phyloP scores from a whole-genome alignment of 2,113 vertebrate species.

The Geococcyx californianus region DNA sequence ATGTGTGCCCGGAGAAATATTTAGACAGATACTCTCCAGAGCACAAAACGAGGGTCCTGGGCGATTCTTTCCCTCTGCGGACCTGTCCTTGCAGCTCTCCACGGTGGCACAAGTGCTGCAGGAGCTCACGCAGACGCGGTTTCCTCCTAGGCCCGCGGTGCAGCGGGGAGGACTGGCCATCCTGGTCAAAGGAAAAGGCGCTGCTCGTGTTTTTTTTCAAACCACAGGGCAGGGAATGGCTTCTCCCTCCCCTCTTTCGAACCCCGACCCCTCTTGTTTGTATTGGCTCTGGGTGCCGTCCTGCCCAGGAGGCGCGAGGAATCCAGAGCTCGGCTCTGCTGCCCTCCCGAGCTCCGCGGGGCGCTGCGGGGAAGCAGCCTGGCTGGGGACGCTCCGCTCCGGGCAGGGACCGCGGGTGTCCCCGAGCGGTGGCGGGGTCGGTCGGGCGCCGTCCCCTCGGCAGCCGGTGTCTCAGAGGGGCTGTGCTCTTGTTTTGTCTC shows the following conservation, averaged over 20 bases:
- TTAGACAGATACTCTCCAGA: background rate
- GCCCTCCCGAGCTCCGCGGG: background rate
- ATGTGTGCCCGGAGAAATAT: background rate
- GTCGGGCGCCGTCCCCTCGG: background rate
- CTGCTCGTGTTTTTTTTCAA: background rate
- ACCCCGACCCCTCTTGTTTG: background rate
- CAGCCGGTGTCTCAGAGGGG: slow-evolving; percentile 36
- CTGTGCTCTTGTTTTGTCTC: slow-evolving; percentile 71
- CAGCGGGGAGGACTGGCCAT: background rate
- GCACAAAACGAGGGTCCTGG: background rate
- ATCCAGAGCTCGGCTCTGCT: background rate
- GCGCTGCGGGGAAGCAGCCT: background rate
- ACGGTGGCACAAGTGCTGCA: fast-evolving
- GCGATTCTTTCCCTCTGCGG: fast-evolving
- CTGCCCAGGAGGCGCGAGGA: background rate
- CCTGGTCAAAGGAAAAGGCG: no score
- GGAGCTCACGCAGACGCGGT: background rate
- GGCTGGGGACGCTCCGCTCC: no score
- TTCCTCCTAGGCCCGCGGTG: background rate
- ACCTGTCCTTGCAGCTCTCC: background rate
- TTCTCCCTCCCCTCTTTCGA: background rate
- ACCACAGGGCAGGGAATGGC: background rate
- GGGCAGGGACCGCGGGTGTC: background rate
- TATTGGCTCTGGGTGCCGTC: background rate
- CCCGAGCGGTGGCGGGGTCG: background rate